phyloP scores from a whole-genome alignment of 2,888 invertebrate species.

The Sussaba pulchella region DNA sequence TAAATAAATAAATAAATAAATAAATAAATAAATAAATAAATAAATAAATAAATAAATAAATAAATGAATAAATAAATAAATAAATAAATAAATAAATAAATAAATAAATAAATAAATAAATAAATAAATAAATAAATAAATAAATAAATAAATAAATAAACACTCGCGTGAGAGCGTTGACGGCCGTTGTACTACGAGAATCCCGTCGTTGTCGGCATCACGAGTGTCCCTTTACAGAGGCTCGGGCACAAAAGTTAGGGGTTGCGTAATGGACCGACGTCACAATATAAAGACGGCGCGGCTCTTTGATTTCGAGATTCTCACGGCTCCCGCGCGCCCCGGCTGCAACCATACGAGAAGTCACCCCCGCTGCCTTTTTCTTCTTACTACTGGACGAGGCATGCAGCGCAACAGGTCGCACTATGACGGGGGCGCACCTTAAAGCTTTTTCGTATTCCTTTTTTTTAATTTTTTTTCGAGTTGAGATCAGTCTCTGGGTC shows the following conservation, averaged over 20 bases:
- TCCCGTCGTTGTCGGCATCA: conserved; percentile 62
- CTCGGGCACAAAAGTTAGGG: conserved; percentile 75
- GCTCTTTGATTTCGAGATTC: conserved; percentile 80
- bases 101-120: background rate
- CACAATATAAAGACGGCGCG: conserved; percentile 79
- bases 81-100: too few relatives aligned
- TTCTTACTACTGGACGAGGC: conserved; percentile 24
- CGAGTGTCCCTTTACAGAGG: conserved; percentile 67
- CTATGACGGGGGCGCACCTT: conserved; percentile 74
- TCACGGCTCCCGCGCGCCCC: conserved; percentile 78
- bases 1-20: background rate
- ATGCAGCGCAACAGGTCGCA: conserved; percentile 78
- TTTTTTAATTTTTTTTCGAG: conserved; percentile 53
- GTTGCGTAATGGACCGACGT: conserved; percentile 80
- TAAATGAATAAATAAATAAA: background rate
- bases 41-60: background rate
- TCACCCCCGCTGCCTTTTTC: conserved; percentile 68
- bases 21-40: background rate
- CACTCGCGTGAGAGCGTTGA: too few relatives aligned
- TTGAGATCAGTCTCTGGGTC: conserved; percentile 10
- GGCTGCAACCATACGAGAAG: conserved; percentile 58
- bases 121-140: background rate
- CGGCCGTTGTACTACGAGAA: too few relatives aligned
- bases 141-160: background rate
- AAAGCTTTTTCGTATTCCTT: conserved; percentile 42